Evolutionary conservation across 1,140 invertebrate genomes (phyloP).

Genomic region (Phthorimaea operculella): DNA sequence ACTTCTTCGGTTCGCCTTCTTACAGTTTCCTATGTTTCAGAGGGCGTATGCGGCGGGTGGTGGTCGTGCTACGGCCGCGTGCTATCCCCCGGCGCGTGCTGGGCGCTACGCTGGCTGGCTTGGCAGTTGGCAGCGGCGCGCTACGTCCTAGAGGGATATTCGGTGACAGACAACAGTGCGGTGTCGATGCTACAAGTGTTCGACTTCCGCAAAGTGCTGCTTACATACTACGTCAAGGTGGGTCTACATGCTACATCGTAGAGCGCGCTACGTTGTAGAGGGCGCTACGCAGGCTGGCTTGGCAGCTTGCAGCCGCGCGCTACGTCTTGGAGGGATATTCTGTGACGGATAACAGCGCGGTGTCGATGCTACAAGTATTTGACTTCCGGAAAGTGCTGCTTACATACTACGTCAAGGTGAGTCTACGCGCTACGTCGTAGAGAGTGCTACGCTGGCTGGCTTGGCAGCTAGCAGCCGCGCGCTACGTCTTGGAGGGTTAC

Average conservation of each 20-base stretch:
- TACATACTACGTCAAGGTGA: constrained; percentile 96
- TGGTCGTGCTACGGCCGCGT: constrained; percentile 79
- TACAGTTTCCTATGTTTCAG: constrained; percentile 67
- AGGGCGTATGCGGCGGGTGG: constrained; percentile 70
- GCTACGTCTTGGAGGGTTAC: constrained; percentile 98
- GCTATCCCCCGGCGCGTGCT: constrained; percentile 94
- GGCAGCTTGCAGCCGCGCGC: constrained; percentile 94
- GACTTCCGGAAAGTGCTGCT: constrained; percentile 97
- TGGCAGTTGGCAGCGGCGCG: constrained; percentile 96
- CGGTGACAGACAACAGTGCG: constrained; percentile 97
- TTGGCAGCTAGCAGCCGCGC: constrained; percentile 94
- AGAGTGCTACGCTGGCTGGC: constrained; percentile 94
- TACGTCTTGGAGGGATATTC: constrained; percentile 98
- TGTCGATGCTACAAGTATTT: constrained; percentile 97
- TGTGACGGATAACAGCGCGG: constrained; percentile 96
- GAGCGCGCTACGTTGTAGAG: constrained; percentile 76
- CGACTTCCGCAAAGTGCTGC: constrained; percentile 95
- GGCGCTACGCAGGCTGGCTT: constrained; percentile 96
- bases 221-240: constrained; percentile 98
- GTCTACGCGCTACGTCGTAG: no score
- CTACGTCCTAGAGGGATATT: constrained; percentile 98
- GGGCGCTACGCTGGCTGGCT: constrained; percentile 96
- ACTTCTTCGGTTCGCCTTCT: no score
- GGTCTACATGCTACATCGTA: no score
- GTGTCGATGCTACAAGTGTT: constrained; percentile 97